Conservation (phyloP, 2,113 vertebrate genomes). For the Crotalus helleri region DNA sequence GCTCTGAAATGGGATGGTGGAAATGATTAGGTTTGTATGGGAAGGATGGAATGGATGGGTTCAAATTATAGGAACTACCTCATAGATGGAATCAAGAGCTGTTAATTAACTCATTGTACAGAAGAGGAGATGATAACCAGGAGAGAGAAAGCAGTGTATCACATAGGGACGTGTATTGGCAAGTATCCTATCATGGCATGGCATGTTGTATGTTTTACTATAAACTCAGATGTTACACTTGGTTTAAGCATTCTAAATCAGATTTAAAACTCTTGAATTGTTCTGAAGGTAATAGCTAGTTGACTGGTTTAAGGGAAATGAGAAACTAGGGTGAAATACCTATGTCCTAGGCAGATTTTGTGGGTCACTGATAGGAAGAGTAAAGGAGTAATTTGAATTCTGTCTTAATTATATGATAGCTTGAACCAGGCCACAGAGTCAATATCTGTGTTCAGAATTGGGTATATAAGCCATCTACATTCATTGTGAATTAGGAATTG, state of each 20-base stretch:
- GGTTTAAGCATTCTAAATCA: background rate
- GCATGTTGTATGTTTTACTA: background rate
- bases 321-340: background rate
- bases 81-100: background rate
- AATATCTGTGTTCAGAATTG: no score
- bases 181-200: background rate
- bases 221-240: background rate
- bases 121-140: background rate
- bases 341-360: background rate
- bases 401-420: no score
- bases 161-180: background rate
- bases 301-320: background rate
- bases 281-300: background rate
- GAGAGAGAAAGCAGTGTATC: background rate
- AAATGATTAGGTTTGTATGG: background rate
- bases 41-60: background rate
- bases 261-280: background rate
- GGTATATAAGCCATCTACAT: background rate
- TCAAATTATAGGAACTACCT: background rate
- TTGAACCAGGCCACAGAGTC: background rate
- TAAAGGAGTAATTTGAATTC: background rate
- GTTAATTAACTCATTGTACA: background rate
- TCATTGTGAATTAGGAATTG: no score
- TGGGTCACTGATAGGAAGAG: background rate
- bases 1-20: background rate